Base-by-base conservation (phyloP, 2,797 vertebrate genomes). In the Squalus acanthias region DNA sequence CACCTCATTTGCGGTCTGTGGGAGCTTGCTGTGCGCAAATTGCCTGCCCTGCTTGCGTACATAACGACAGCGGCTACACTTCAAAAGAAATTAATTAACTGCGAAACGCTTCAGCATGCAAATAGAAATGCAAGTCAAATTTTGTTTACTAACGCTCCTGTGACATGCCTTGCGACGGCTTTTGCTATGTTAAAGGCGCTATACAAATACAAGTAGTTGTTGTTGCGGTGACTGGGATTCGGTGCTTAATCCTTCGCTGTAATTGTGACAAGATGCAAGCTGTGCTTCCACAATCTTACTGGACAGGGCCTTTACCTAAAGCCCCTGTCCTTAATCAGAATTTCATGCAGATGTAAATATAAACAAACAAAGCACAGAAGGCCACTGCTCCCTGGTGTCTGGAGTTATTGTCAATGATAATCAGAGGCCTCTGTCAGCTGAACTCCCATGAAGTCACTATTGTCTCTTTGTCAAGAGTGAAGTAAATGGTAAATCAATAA, bases 401-500 rank as follows among this genome's bases (percentile, higher is more conserved):
- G 63, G 91, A 24, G n/a, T 46, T 93, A 39, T 4, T 93, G 63
- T 93, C 91, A 3, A 69, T 93, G 39, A 65, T 46, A 46, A 93
- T 93, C 65, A 46, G 91, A 93, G 5, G 63, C 7, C 65, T 93
- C 91, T 93, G n/a, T 93, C 91, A 69, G 63, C 91, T 46, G n/a
- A 93, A 67, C 63, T 39, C 63, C 88, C n/a, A 3, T 24, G 20
- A 22, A 93, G n/a, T 69, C 91, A 93, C n/a, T 46, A 24, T 46
- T 93, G 63, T 93, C 91, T 93, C 20, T 93, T 93, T 93, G 33
- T 93, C 82, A 85, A 67, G 91, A 46, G n/a, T 69, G 91, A 93
- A 46, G 91, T 46, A 69, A 93, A 46, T 69, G n/a, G 91, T 3
- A 93, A 93, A 93, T 93, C 91, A 69, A 69, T 93, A 93, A 93